Conservation (phyloP, 2,888 invertebrate genomes). For the Cerastis leucographa region DNA sequence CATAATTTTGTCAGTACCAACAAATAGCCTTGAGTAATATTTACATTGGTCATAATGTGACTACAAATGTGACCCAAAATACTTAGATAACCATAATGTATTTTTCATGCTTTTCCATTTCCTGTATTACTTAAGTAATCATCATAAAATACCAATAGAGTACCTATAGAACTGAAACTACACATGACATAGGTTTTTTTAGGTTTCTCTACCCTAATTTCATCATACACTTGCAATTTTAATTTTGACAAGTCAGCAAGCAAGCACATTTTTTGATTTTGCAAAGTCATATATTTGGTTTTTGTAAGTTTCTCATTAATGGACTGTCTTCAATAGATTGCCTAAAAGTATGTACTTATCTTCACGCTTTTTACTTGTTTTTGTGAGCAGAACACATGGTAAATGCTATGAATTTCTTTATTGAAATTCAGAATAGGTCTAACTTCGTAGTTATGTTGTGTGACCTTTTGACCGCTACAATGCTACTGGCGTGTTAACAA, state of each 20-base stretch:
- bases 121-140: slow-evolving; percentile 6
- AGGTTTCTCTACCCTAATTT: neutral
- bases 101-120: slow-evolving; percentile 48
- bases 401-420: slow-evolving; percentile 1
- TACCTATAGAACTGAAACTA: neutral
- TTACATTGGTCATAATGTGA: slow-evolving; percentile 22
- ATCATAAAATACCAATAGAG: neutral
- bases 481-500: slow-evolving; percentile 5
- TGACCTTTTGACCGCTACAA: slow-evolving; percentile 22
- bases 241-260: neutral
- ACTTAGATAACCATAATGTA: slow-evolving; percentile 45
- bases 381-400: slow-evolving; percentile 1
- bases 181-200: slow-evolving; percentile 1
- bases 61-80: slow-evolving; percentile 38
- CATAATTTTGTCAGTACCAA: neutral
- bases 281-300: neutral
- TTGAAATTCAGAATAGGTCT: neutral
- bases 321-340: neutral
- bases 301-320: neutral
- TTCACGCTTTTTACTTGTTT: neutral
- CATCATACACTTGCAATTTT: neutral
- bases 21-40: slow-evolving; percentile 32
- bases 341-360: neutral
- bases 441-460: neutral
- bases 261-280: neutral